Evolutionary conservation across 2,797 vertebrate genomes (phyloP).

Genomic region (Galagoides demidoff): DNA sequence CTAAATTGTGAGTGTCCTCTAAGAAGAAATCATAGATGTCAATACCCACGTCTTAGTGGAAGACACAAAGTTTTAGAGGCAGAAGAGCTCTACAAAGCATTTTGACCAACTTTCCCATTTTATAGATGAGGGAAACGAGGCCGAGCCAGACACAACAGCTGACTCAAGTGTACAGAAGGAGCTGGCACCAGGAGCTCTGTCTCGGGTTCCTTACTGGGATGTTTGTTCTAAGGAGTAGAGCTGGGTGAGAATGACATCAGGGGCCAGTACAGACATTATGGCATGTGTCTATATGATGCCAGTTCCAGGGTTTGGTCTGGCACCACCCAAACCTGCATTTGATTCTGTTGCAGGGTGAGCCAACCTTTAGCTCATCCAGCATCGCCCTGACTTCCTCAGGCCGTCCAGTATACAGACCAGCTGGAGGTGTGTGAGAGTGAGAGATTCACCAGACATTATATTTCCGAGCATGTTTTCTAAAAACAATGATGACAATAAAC

Average conservation of each 20-base stretch:
- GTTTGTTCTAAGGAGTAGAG: neutral
- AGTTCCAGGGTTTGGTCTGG: neutral
- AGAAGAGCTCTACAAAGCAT: neutral
- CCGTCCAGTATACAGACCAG: neutral
- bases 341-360: neutral
- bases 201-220: neutral
- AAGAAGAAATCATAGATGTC: neutral
- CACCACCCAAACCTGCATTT: neutral
- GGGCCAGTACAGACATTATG: neutral
- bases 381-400: neutral
- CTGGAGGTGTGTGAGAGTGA: neutral
- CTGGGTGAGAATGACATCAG: neutral
- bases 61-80: neutral
- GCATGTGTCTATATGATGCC: neutral
- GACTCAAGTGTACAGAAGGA: neutral
- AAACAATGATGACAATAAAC: neutral
- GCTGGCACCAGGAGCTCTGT: neutral
- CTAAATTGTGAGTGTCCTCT: neutral
- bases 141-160: neutral
- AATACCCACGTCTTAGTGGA: neutral
- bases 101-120: neutral
- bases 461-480: neutral
- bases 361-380: neutral
- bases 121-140: neutral
- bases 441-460: neutral